Evolutionary conservation across 1,140 invertebrate genomes (phyloP).

Genomic region (Amphibalanus amphitrite): DNA sequence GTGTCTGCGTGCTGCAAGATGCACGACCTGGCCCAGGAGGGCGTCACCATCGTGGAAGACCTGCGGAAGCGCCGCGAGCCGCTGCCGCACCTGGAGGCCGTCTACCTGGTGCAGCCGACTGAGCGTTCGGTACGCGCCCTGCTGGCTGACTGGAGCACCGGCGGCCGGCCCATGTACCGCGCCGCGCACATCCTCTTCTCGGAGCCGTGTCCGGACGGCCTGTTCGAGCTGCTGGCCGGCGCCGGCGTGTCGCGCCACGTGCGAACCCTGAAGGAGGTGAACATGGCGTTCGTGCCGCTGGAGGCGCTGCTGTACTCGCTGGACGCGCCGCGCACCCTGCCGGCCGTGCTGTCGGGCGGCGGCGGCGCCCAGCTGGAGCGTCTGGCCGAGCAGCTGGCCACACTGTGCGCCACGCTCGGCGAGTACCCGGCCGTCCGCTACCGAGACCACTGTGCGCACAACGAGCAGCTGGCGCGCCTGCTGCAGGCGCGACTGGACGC

Average conservation of each 20-base stretch:
- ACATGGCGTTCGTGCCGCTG: slow-evolving; percentile 94
- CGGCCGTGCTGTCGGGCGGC: slow-evolving; percentile 51
- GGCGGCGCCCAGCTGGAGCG: slow-evolving; percentile 36
- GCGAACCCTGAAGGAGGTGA: slow-evolving; percentile 94
- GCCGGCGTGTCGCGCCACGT: slow-evolving; percentile 67
- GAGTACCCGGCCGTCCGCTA: slow-evolving; percentile 84
- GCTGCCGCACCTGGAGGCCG: slow-evolving; percentile 83
- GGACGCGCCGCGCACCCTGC: slow-evolving; percentile 90
- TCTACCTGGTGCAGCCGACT: slow-evolving; percentile 93
- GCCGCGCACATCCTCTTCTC: slow-evolving; percentile 97
- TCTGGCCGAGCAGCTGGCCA: slow-evolving; percentile 95
- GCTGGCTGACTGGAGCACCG: slow-evolving; percentile 82
- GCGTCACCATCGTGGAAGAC: slow-evolving; percentile 98
- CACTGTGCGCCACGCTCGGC: slow-evolving; percentile 94
- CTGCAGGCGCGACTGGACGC: slow-evolving; percentile 98
- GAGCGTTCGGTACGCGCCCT: slow-evolving; percentile 84
- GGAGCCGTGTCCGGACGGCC: slow-evolving; percentile 37
- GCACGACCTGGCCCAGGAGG: slow-evolving; percentile 97
- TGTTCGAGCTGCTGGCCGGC: slow-evolving; percentile 58
- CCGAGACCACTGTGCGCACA: slow-evolving; percentile 75
- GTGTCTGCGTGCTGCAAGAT: slow-evolving; percentile 99
- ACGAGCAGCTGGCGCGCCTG: slow-evolving; percentile 89
- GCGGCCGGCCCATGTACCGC: slow-evolving; percentile 74
- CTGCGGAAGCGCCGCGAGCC: slow-evolving; percentile 95
- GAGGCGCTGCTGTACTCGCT: slow-evolving; percentile 80